Base-by-base conservation (phyloP, 2,888 invertebrate genomes). In the Rotaria macrura region DNA sequence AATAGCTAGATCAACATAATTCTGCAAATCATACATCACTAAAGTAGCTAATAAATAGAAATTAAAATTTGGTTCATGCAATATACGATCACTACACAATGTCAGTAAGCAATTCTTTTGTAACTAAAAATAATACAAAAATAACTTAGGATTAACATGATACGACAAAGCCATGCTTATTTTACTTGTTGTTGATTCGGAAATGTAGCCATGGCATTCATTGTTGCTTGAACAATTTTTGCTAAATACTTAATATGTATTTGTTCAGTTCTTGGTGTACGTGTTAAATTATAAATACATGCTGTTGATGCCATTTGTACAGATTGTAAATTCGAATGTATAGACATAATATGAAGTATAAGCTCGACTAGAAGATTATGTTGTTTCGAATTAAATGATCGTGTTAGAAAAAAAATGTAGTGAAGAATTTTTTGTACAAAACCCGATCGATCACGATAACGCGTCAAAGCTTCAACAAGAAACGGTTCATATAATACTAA, bases 261-360 rank as follows among this genome's bases (percentile, higher is more conserved):
- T 88, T 92, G 92, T 86, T 92, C 92, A 0, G 93, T 93, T 17
- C 93, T 89, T 88, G 93, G 93, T 38, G 93, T 93, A 88, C 93
- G 93, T 0, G 94, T 93, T 85, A 94, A 92, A 90, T 94, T 94
- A 89, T 94, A 94, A 38, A 94, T 91, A 89, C 94, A 94, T 34
- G 94, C 94, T 6, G 94, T 94, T 25, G 93, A 94, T 25, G 94
- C 94, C 93, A 94, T 93, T 90, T 94, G 94, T 38, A 94, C 93
- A 29, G 93, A 93, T 87, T 93, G 93, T 87, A 89, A 89, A 85
- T 89, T 89, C 1, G 90, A 89, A 87, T 91, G 90, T 72, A 87
- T 88, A 87, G 89, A 88, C 91, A 91, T 91, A 10, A 89, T 89
- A 49, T 89, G 90, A 65, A 91, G 85, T 17, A 91, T 90, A 85